Evolutionary conservation across 2,113 vertebrate genomes (phyloP).

Genomic region (Antigone vipio): DNA sequence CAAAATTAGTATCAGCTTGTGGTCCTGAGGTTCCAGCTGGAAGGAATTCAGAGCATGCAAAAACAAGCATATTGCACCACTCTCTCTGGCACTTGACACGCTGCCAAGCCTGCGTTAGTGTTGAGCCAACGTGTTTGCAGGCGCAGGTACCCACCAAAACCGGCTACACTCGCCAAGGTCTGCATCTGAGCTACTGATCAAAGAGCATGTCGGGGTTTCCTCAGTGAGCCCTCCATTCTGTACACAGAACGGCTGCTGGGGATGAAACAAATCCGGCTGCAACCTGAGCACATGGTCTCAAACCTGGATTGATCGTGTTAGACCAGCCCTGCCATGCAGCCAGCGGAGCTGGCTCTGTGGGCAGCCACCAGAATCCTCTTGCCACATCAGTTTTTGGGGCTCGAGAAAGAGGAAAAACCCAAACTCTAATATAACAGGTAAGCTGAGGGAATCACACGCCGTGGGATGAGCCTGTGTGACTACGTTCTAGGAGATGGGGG

Average conservation of each 20-base stretch:
- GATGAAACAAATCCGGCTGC: not conserved
- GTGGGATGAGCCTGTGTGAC: not conserved
- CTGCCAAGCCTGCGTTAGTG: not conserved
- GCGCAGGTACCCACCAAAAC: not conserved
- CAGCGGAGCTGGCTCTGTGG: not conserved
- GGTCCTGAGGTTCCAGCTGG: constrained; percentile 8
- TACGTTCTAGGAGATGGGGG: not conserved
- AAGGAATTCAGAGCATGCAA: not conserved
- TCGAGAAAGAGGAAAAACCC: not conserved
- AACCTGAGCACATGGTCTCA: not conserved
- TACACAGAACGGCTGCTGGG: not conserved
- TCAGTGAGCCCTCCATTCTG: fast-evolving
- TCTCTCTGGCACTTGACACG: not conserved
- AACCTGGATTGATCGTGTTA: fast-evolving
- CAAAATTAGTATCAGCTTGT: constrained; percentile 1
- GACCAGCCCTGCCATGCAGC: fast-evolving
- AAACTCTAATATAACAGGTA: not conserved
- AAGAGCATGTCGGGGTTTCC: not conserved
- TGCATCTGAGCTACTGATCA: not conserved
- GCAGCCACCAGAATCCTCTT: not conserved
- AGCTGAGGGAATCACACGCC: not conserved
- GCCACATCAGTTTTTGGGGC: not conserved
- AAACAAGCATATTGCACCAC: not conserved
- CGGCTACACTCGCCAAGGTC: fast-evolving
- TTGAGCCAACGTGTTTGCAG: not conserved